Conservation (phyloP, 1,140 invertebrate genomes). For the Drosophila busckii region DNA sequence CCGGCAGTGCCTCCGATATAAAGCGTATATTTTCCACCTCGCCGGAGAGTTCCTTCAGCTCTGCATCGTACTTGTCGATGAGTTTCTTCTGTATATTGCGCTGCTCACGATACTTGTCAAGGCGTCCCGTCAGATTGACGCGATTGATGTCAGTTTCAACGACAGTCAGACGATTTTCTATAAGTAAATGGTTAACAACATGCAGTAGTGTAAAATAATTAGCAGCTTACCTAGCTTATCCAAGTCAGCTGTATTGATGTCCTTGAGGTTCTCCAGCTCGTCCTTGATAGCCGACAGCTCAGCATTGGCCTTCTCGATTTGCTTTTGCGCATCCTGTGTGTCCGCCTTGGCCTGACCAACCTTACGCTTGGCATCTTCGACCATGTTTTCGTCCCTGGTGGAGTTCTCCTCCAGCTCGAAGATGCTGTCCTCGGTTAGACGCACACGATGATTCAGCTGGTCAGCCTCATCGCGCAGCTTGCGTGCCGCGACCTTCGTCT, state of each 20-base stretch:
- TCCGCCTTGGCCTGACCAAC: slow-evolving; percentile 93
- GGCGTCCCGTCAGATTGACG: slow-evolving; percentile 87
- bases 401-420: slow-evolving; percentile 86
- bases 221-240: slow-evolving; percentile 81
- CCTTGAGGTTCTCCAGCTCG: slow-evolving; percentile 87
- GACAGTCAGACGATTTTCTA: slow-evolving; percentile 85
- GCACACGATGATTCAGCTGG: slow-evolving; percentile 84
- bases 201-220: neutral
- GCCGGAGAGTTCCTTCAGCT: slow-evolving; percentile 84
- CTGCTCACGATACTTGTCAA: slow-evolving; percentile 85
- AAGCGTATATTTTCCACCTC: slow-evolving; percentile 94
- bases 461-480: slow-evolving; percentile 88
- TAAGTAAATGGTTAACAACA: slow-evolving; percentile 25
- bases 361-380: slow-evolving; percentile 85
- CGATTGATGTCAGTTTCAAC: slow-evolving; percentile 87
- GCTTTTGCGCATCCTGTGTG: slow-evolving; percentile 87
- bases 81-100: slow-evolving; percentile 87
- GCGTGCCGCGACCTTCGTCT: slow-evolving; percentile 86
- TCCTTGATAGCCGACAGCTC: slow-evolving; percentile 89
- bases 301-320: slow-evolving; percentile 88
- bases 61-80: slow-evolving; percentile 90
- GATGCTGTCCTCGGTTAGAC: slow-evolving; percentile 85
- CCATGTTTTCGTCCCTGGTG: slow-evolving; percentile 85
- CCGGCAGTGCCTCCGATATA: slow-evolving; percentile 90
- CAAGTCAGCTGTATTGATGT: slow-evolving; percentile 86